Conservation (phyloP, 2,797 vertebrate species). For the Aratinga solstitialis region DNA sequence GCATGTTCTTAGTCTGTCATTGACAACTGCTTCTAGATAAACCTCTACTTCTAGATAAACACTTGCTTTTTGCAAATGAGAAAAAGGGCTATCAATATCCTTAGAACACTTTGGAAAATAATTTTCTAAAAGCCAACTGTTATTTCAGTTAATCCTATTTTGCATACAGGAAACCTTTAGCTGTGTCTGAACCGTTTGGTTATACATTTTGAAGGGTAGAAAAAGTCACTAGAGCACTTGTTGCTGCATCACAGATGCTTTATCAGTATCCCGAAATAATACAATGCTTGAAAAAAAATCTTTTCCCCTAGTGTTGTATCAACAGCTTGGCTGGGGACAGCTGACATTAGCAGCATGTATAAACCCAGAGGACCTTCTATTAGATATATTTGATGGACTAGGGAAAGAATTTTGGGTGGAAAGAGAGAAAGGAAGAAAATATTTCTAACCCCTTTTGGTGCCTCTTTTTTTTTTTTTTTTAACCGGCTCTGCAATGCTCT, state of each 20-base stretch:
- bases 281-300: not conserved
- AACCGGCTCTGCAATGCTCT: not conserved
- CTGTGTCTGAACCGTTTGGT: not conserved
- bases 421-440: not conserved
- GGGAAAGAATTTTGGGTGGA: not conserved
- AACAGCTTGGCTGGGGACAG: not conserved
- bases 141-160: not conserved
- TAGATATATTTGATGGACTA: not conserved
- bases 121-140: not conserved
- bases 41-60: not conserved
- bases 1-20: not conserved
- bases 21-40: conserved; percentile 10
- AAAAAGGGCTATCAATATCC: not conserved
- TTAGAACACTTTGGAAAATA: not conserved
- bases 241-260: not conserved
- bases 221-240: not conserved
- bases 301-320: not conserved
- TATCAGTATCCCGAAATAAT: not conserved
- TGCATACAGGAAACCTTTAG: not conserved
- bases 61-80: not conserved
- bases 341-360: not conserved
- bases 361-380: not conserved
- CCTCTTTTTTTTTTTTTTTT: not conserved
- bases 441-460: not conserved
- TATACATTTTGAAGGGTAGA: not conserved